Percentiles rank a stretch among this genome's conserved stretches.
These are phyloP conservation scores for Mirza zaza DNA, from an alignment of 2,113 vertebrate species.

Conservation along the genomic window DNA sequence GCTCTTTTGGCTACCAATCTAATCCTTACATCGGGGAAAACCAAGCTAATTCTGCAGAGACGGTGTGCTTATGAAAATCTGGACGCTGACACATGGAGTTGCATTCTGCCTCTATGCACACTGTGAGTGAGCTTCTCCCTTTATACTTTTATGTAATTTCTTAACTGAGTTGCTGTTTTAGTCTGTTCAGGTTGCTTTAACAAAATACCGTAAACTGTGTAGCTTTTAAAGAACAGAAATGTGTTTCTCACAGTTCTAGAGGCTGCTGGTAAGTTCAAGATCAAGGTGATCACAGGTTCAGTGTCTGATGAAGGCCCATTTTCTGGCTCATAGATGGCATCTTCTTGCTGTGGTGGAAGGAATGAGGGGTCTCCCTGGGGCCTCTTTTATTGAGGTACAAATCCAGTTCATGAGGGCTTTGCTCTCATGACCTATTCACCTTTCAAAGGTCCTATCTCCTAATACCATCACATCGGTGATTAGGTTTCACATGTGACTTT, in stretches of 20 bases:
- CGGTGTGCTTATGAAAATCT: rapidly evolving
- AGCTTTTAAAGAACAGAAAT: neutral
- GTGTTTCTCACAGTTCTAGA: neutral
- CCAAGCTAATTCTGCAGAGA: neutral
- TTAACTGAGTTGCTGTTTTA: neutral
- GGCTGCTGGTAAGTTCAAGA: neutral
- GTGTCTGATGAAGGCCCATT: neutral
- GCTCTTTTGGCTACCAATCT: neutral
- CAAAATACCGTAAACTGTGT: neutral
- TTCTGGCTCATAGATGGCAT: neutral
- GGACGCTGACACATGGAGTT: neutral
- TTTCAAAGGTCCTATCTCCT: neutral
- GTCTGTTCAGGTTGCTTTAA: neutral
- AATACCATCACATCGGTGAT: neutral
- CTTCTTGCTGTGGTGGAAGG: neutral
- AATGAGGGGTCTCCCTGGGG: neutral
- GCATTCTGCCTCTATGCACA: neutral
- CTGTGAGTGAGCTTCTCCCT: neutral
- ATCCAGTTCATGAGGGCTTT: neutral
- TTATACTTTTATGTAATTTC: neutral
- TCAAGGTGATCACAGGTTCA: neutral
- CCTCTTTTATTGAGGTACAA: neutral
- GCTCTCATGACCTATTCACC: neutral
- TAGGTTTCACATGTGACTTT: neutral
- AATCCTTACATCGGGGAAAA: neutral